Base-by-base conservation (phyloP, 2,113 vertebrate genomes). In the Sardina pilchardus region DNA sequence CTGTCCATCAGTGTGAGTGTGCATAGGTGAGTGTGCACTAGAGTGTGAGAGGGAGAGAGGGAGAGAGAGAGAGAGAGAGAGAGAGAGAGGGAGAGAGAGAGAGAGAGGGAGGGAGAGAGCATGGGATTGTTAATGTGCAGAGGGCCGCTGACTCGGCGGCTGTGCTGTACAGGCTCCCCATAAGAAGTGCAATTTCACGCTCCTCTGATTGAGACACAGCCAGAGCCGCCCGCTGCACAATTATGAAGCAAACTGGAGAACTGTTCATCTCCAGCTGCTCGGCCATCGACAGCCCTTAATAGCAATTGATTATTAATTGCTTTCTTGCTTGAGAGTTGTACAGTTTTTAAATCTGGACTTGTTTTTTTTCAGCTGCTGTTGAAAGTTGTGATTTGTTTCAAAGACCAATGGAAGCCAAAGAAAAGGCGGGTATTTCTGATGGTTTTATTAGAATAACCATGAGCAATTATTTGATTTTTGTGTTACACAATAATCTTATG, bases 161-260 rank as follows among this genome's bases (percentile, higher is more conserved):
- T 83, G 87, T 85, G 86, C 84, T 86, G 7, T 86, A 71, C 81
- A 16, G 10, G 6, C 7, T 82, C n/a, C 48, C 10, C 42, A 87
- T 89, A 81, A 84, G 87, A 87, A 53, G 83, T 83, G 50, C 56
- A 86, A 71, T 89, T 89, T 86, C 88, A 88, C 82, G 88, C 82
- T 89, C 26, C 71, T 89, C 45, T 88, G 88, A 88, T 85, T 87
- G 88, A 80, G 88, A 84, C 82, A 81, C 14, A 50, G 56, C 17
- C 21, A 34, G 8, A 19, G 47, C 9, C 45, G 82, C n/a, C 81
- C 34, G 24, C 81, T 53, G 1, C 56, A 30, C 86, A 10, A 85
- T 84, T 67, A 81, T 83, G 7, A 83, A 86, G 1, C 34, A 81
- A 86, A 48, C 24, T 39, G 42, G 39, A 80, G 50, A 26, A 82